Conservation (phyloP, 2,797 vertebrate genomes). For the Philypnodon macrostomus region DNA sequence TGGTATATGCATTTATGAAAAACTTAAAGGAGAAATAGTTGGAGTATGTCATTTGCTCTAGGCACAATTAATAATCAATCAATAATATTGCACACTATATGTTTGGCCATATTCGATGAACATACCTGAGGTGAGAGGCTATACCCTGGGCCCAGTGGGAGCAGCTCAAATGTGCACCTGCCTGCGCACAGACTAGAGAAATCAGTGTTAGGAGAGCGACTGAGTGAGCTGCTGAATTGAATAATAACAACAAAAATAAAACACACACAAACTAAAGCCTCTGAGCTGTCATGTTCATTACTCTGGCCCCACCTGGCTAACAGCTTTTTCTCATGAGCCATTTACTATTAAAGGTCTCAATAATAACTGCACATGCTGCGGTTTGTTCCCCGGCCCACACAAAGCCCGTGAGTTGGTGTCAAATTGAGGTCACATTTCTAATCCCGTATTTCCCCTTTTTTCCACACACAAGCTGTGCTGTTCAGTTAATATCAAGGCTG, state of each 20-base stretch:
- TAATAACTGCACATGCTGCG: constrained; percentile 66
- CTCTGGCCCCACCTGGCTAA: constrained; percentile 66
- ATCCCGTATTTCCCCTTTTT: constrained; percentile 33
- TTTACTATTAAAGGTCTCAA: constrained; percentile 61
- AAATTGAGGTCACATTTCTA: constrained; percentile 59
- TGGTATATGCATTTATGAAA: no score
- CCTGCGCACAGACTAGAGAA: constrained; percentile 60
- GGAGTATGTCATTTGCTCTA: no score
- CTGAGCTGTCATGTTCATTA: constrained; percentile 77
- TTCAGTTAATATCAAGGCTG: constrained; percentile 27
- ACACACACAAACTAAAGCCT: constrained; percentile 60
- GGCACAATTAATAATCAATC: no score
- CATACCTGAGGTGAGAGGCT: constrained; percentile 70
- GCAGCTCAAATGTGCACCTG: constrained; percentile 65
- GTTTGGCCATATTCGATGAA: no score
- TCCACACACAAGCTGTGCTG: constrained; percentile 17
- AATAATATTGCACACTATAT: constrained; percentile 71
- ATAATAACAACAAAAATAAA: constrained; percentile 69
- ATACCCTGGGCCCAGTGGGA: constrained; percentile 63
- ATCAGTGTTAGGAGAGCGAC: constrained; percentile 58
- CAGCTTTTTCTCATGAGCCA: constrained; percentile 62
- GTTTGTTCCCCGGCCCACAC: constrained; percentile 39
- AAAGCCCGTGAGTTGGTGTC: constrained; percentile 39
- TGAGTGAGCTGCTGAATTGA: constrained; percentile 67
- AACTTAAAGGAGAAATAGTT: no score